Evolutionary conservation across 2,888 invertebrate species (phyloP).

Genomic region (Tubulanus polymorphus): DNA sequence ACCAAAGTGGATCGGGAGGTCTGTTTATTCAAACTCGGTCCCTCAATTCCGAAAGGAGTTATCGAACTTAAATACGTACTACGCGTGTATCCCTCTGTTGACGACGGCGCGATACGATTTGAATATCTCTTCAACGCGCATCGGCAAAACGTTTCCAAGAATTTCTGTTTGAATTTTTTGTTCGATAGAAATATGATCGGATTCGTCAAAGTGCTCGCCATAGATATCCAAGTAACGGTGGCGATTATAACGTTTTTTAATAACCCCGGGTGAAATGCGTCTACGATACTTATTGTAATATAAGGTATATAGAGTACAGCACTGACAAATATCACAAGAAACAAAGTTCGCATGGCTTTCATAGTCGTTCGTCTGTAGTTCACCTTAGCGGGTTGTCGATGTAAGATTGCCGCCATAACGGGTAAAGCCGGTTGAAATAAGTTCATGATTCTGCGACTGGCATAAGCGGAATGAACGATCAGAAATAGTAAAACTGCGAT

Average conservation of each 20-base stretch:
- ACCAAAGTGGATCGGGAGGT: no score
- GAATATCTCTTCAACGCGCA: neutral
- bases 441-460: conserved; percentile 29
- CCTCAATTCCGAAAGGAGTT: no score
- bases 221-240: conserved; percentile 23
- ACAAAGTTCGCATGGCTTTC: conserved; percentile 28
- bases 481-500: conserved; percentile 22
- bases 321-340: conserved; percentile 24
- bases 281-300: conserved; percentile 20
- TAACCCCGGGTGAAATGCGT: conserved; percentile 1
- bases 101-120: no score
- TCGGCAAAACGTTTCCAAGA: conserved; percentile 16
- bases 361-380: conserved; percentile 24
- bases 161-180: conserved; percentile 25
- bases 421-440: conserved; percentile 26
- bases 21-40: no score
- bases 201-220: conserved; percentile 24
- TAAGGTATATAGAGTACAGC: conserved; percentile 24
- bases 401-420: neutral
- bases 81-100: no score
- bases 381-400: conserved; percentile 9
- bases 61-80: no score
- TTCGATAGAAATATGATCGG: conserved; percentile 30
- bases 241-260: conserved; percentile 12
- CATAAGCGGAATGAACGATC: conserved; percentile 24